Conservation (phyloP, 1,140 invertebrate species). For the Drosophila orosa region DNA sequence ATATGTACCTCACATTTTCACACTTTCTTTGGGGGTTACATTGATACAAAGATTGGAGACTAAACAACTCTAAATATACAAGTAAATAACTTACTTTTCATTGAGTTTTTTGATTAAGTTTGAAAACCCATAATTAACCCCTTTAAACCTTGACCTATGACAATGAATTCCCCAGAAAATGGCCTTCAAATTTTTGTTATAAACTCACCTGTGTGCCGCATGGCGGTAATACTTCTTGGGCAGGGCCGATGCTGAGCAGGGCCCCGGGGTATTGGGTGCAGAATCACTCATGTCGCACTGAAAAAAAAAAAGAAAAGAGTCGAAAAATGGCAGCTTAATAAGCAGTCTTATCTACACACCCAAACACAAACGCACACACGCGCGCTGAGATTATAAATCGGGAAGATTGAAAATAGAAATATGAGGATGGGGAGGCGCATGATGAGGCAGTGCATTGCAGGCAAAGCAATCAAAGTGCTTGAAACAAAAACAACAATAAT, state of each 20-base stretch:
- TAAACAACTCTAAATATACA: neutral
- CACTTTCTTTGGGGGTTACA: slow-evolving; percentile 4
- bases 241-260: slow-evolving; percentile 40
- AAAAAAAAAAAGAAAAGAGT: slow-evolving; percentile 15
- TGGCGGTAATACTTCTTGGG: slow-evolving; percentile 76
- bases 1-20: neutral
- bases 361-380: slow-evolving; percentile 15
- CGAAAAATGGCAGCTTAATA: slow-evolving; percentile 8
- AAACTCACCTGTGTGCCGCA: slow-evolving; percentile 70
- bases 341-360: slow-evolving; percentile 2
- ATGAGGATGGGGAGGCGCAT: neutral
- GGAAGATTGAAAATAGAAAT: slow-evolving; percentile 12
- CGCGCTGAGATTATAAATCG: slow-evolving; percentile 3
- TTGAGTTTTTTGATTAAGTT: neutral
- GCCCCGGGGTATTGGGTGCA: slow-evolving; percentile 69
- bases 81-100: neutral
- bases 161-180: neutral
- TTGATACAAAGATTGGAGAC: neutral
- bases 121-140: neutral
- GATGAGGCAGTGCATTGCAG: slow-evolving; percentile 20
- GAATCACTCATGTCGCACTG: slow-evolving; percentile 74
- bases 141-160: neutral
- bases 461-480: slow-evolving; percentile 34
- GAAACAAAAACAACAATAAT: slow-evolving; percentile 35
- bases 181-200: too few relatives aligned